These are phyloP conservation scores for Chaetogeoica ovagalla DNA, from an alignment of 2,888 invertebrate species.

Conservation along the genomic window DNA sequence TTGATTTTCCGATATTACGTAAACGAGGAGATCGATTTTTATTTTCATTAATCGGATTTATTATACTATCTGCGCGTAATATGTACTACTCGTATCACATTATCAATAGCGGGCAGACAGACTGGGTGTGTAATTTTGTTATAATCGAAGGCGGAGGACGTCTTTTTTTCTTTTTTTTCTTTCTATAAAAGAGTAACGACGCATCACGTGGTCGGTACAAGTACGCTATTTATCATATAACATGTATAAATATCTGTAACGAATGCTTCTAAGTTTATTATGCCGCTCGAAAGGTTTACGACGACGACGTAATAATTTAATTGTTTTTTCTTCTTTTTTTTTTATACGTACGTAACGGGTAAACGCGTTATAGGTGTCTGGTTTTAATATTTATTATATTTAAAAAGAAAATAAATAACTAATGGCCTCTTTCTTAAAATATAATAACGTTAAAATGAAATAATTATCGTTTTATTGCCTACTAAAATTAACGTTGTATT, in stretches of 20 bases:
- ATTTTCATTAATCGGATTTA: too few relatives aligned
- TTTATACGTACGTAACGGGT: background rate
- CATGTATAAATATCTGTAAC: background rate
- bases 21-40: background rate
- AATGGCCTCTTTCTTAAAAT: too few relatives aligned
- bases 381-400: slow-evolving; percentile 13
- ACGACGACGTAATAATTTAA: slow-evolving; percentile 34
- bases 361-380: background rate
- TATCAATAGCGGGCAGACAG: too few relatives aligned
- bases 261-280: background rate
- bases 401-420: background rate
- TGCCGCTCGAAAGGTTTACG: slow-evolving; percentile 17
- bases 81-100: background rate
- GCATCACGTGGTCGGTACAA: background rate
- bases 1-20: slow-evolving; percentile 7
- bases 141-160: too few relatives aligned
- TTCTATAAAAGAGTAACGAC: background rate
- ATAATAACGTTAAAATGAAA: background rate
- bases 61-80: too few relatives aligned
- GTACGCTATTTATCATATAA: background rate
- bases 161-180: background rate
- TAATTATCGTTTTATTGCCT: slow-evolving; percentile 3
- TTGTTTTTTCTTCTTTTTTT: too few relatives aligned
- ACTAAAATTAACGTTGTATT: background rate
- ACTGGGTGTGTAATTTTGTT: too few relatives aligned